Percentiles rank a stretch among this genome's conserved stretches.
These are phyloP conservation scores for Neodiprion virginianus DNA, from an alignment of 1,140 invertebrate genomes.

Conservation along the genomic window DNA sequence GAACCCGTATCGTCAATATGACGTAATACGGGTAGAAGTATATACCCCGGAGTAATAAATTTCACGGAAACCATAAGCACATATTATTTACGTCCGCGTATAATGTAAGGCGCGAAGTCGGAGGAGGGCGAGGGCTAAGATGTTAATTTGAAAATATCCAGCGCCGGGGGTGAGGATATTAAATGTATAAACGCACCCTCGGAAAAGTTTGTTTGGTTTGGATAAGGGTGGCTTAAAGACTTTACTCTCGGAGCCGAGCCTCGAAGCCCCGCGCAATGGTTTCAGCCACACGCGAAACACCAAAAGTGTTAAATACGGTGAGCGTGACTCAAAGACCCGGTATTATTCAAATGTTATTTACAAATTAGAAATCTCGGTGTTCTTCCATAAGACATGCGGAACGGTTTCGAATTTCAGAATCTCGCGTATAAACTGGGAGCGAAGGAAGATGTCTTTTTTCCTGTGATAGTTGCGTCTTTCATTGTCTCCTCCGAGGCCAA, in stretches of 20 bases:
- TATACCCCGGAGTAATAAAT: background rate
- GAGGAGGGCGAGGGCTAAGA: background rate
- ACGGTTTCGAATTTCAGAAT: background rate
- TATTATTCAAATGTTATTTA: too few species aligned
- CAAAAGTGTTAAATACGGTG: too few species aligned
- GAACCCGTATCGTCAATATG: too few species aligned
- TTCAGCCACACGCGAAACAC: background rate
- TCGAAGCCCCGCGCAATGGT: background rate
- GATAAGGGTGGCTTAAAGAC: background rate
- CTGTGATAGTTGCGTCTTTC: background rate
- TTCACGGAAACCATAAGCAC: background rate
- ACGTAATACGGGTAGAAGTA: too few species aligned
- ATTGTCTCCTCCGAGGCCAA: background rate
- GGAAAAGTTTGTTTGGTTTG: slow-evolving; percentile 1
- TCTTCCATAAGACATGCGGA: too few species aligned
- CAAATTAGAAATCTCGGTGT: too few species aligned
- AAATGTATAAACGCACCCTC: background rate
- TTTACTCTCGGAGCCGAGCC: background rate
- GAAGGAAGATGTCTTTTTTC: background rate
- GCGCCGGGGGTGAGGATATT: background rate
- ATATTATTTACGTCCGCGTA: too few species aligned
- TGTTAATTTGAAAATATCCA: slow-evolving; percentile 6
- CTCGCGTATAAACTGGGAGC: background rate
- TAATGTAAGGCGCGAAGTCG: background rate
- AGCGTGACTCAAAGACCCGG: too few species aligned